Evolutionary conservation across 2,888 invertebrate species (phyloP), one percentile per base, ranked within the genome.

Genomic region (Spodoptera littoralis): DNA sequence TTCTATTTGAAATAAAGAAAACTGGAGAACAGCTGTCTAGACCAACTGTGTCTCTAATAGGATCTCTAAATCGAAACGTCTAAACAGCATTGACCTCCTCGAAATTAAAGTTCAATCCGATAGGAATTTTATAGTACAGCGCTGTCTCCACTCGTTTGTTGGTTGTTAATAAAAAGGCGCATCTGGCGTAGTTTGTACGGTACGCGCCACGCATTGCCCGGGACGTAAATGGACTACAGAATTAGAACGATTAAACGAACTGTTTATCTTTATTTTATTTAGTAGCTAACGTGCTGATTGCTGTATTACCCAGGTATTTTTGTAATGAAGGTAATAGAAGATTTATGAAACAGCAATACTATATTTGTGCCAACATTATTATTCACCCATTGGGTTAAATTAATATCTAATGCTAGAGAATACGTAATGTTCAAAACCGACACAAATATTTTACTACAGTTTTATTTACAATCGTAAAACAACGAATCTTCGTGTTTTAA

Each of bases 241-340:
- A 86, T 88, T 88, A 87, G 89, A 87, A 79, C 78, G 73, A 79
- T 73, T 73, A 60, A 73, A 74, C 56, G 46, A 45, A 49, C 48
- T 66, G 79, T 84, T 83, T 85, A 83, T 87, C 85, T 86, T 77
- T 85, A 83, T 87, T 85, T 86, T 77, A 75, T 80, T 72, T 80
- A 59, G 61, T 63, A 71, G 70, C 60, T 42, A 64, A 57, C 64
- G 45, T 22, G 41, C 46, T 68, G 48, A 60, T 60, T 60, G 46
- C 52, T 18, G 22, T 57, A n/a, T 48, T n/a, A 47, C 11, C 47
- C 41, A 24, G 41, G 45, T 22, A 18, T 52, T 36, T 47, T n/a
- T 13, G 41, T 27, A 13, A 47, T 46, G 24, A 4, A 22, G 47
- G 42, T 47, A 42, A 57, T 60, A 30, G 11, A 22, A 27, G 12